Evolutionary conservation across 2,888 invertebrate species (phyloP).

Genomic region (Pterostichus madidus): DNA sequence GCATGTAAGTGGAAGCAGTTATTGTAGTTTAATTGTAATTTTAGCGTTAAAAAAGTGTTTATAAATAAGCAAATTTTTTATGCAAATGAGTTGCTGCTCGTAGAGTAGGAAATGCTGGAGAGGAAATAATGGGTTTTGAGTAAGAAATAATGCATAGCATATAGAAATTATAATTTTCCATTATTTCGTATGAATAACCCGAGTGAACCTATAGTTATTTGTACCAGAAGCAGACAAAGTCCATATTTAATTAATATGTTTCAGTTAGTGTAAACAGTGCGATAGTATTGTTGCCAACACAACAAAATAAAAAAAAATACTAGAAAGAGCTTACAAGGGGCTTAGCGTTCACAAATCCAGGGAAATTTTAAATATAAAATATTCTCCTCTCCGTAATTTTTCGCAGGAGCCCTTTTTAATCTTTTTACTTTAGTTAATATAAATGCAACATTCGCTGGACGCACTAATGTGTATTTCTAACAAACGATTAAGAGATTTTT

Average conservation of each 20-base stretch:
- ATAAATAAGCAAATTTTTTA: slow-evolving; percentile 49
- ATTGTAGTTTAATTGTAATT: slow-evolving; percentile 14
- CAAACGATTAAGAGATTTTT: slow-evolving; percentile 64
- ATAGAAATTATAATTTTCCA: slow-evolving; percentile 44
- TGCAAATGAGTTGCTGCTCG: slow-evolving; percentile 31
- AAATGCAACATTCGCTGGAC: slow-evolving; percentile 54
- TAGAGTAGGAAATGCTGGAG: slow-evolving; percentile 12
- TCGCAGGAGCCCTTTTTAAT: slow-evolving; percentile 61
- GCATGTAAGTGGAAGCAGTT: not conserved
- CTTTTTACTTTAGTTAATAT: slow-evolving; percentile 66
- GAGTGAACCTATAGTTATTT: slow-evolving; percentile 28
- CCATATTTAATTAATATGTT: slow-evolving; percentile 64
- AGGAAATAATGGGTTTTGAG: slow-evolving; percentile 36
- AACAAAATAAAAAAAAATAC: slow-evolving; percentile 58
- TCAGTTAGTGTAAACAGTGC: slow-evolving; percentile 57
- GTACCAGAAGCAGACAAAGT: slow-evolving; percentile 44
- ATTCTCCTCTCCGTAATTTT: slow-evolving; percentile 64
- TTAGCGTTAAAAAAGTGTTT: slow-evolving; percentile 2
- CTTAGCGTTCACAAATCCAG: slow-evolving; percentile 63
- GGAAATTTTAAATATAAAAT: slow-evolving; percentile 66
- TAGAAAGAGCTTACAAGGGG: slow-evolving; percentile 61
- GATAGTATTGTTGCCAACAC: slow-evolving; percentile 49
- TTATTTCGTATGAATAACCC: slow-evolving; percentile 42
- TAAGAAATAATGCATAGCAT: slow-evolving; percentile 43
- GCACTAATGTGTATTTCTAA: slow-evolving; percentile 64